Base-by-base conservation (phyloP, 2,888 invertebrate species). In the Papilio elwesi region DNA sequence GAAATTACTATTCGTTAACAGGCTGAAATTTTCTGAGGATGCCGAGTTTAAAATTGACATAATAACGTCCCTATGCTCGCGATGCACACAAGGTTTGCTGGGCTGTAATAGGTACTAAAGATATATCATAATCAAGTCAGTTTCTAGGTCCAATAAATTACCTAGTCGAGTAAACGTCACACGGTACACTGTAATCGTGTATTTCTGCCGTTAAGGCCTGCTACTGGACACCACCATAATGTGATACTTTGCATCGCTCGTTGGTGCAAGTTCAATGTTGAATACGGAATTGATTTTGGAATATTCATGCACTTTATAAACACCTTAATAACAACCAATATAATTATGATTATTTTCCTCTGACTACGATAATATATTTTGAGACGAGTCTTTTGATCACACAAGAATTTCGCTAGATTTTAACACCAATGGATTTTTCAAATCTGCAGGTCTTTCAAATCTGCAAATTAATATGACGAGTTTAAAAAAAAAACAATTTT, bases 81-180 rank as follows among this genome's bases (percentile, higher is more conserved):
- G 43, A 59, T 59, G 59, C 71, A 38, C 48, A 49, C 70, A 38
- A 72, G 53, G 67, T 53, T 62, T 26, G 53, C 62, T 53, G 38
- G 59, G 12, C 47, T 47, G 68, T 68, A 68, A 71, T 71, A 67
- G 63, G 55, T 68, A 36, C 9, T 36, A 47, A 26, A 26, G 65
- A 57, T 68, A 68, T 68, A 72, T 72, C 72, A 72, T 68, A 72
- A 72, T 72, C 72, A 63, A 63, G 48, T 15, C 68, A 55, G 48
- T 63, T 63, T 72, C 72, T 68, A 63, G 63, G 49, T 64, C 15
- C 49, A 68, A 72, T 72, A 72, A 68, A 72, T 72, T 72, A 53
- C 48, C 62, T 68, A 36, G 38, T 63, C 52, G n/a, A 64, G 49
- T 70, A 55, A 68, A 72, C 68, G 68, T 47, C 65, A 70, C 67